phyloP scores from a whole-genome alignment of 1,140 invertebrate species.

The Procambarus clarkii region DNA sequence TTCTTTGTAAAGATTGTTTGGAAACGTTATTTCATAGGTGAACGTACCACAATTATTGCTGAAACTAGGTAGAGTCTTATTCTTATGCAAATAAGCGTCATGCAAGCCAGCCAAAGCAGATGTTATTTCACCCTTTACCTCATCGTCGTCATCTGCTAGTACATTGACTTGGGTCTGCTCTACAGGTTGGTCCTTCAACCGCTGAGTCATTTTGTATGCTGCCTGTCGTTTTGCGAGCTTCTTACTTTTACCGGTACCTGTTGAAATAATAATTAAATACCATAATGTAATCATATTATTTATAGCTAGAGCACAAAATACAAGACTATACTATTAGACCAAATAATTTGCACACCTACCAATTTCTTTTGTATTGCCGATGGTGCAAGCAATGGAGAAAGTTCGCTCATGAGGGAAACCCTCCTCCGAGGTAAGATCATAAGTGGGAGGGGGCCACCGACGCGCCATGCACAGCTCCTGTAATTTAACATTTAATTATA shows the following conservation, averaged over 20 bases:
- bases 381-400: conserved; percentile 91
- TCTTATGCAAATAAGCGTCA: neutral
- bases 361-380: conserved; percentile 87
- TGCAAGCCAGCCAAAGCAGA: neutral
- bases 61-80: neutral
- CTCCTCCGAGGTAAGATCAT: conserved; percentile 89
- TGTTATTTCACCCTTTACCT: conserved; percentile 47
- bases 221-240: conserved; percentile 95
- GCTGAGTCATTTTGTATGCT: conserved; percentile 93
- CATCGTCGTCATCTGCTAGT: conserved; percentile 70
- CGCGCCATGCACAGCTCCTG: conserved; percentile 95
- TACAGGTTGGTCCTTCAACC: conserved; percentile 84
- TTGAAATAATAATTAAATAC: conserved; percentile 11
- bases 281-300: neutral
- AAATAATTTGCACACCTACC: conserved; percentile 76
- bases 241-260: conserved; percentile 91
- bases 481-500: neutral
- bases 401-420: conserved; percentile 94
- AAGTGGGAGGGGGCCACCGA: conserved; percentile 94
- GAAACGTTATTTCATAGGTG: neutral
- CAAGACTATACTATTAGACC: neutral
- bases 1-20: neutral
- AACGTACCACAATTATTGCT: neutral
- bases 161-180: conserved; percentile 64
- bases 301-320: neutral